A percentile compares a stretch with the other conserved stretches of the same genome.
phyloP scores from a whole-genome alignment of 1,140 invertebrate genomes.

The Phortica variegata region DNA sequence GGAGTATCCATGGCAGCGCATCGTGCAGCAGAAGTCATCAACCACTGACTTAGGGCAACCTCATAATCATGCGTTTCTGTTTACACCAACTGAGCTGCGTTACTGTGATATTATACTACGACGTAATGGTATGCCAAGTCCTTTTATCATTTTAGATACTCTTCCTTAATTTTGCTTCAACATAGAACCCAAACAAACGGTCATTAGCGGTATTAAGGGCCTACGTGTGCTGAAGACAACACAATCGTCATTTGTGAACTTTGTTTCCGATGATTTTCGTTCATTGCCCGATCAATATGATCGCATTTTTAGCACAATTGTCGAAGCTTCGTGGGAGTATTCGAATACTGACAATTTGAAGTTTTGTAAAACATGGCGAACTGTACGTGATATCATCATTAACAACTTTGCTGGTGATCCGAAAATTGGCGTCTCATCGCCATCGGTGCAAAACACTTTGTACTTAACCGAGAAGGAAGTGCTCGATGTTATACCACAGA shows the following conservation, averaged over 20 bases:
- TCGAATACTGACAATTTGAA: slow-evolving; percentile 62
- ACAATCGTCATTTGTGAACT: slow-evolving; percentile 75
- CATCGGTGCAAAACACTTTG: slow-evolving; percentile 74
- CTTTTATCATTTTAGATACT: too few relatives aligned
- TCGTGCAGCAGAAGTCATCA: slow-evolving; percentile 56
- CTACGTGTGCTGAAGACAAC: slow-evolving; percentile 74
- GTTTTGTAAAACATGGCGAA: slow-evolving; percentile 67
- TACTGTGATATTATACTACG: slow-evolving; percentile 66
- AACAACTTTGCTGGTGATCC: slow-evolving; percentile 73
- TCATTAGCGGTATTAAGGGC: slow-evolving; percentile 67
- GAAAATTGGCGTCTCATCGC: slow-evolving; percentile 67
- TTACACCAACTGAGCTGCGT: slow-evolving; percentile 64
- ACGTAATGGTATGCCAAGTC: slow-evolving; percentile 62
- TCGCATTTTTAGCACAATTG: slow-evolving; percentile 71
- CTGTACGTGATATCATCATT: slow-evolving; percentile 68
- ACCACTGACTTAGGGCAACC: slow-evolving; percentile 51
- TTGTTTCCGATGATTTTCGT: slow-evolving; percentile 73
- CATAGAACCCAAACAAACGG: slow-evolving; percentile 57
- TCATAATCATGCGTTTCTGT: slow-evolving; percentile 76
- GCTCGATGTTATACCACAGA: slow-evolving; percentile 66
- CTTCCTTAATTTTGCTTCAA: too few relatives aligned
- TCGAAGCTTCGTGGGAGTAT: slow-evolving; percentile 72
- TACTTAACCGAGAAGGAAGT: slow-evolving; percentile 69
- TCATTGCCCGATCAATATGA: slow-evolving; percentile 71
- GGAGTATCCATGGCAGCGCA: slow-evolving; percentile 72